Evolutionary conservation across 1,140 invertebrate genomes (phyloP), one percentile per base, ranked within the genome.

Genomic region (Coboldia fuscipes): DNA sequence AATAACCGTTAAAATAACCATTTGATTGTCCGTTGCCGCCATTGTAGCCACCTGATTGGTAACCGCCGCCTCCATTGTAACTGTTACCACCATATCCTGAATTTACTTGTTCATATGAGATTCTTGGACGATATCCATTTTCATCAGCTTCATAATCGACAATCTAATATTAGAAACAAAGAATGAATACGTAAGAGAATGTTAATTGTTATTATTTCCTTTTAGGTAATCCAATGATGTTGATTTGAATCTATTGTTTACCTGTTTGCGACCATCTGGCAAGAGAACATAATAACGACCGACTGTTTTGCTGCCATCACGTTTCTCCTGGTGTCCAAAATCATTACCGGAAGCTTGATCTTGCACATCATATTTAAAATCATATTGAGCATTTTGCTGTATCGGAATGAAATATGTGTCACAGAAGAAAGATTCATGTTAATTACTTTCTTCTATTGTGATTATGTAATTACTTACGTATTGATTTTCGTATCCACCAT

Each of bases 81-180:
- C 54, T 56, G 31, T 54, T 57, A 33, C 53, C 53, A 19, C 51
- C 51, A 24, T 43, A 46, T 14, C 62, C 64, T 14, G 51, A 51
- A 19, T 62, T 64, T 3, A 62, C 59, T 39, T 72, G 68, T 46
- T 74, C 72, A 43, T 77, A 75, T 18, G 67, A 66, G 45, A 84
- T 75, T 41, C 66, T 71, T 2, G 78, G 76, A 44, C 72, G 72
- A 58, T 76, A 84, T 15, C 78, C 80, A 30, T 72, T 61, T 41
- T 67, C 63, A 41, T 81, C 75, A 9, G 76, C 77, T 45, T 71
- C 68, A 50, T 84, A 85, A 41, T 75, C 69, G 0, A 85, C 79
- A 33, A 72, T 65, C 60, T 69, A 58, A 9, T 44, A 46, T 22
- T 26, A 32, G 26, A 26, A 37, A 6, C 4, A 36, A 33, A 37